Evolutionary conservation across 2,888 invertebrate genomes (phyloP), one percentile per base, ranked within the genome.

Genomic region (Ennomos erosarius): DNA sequence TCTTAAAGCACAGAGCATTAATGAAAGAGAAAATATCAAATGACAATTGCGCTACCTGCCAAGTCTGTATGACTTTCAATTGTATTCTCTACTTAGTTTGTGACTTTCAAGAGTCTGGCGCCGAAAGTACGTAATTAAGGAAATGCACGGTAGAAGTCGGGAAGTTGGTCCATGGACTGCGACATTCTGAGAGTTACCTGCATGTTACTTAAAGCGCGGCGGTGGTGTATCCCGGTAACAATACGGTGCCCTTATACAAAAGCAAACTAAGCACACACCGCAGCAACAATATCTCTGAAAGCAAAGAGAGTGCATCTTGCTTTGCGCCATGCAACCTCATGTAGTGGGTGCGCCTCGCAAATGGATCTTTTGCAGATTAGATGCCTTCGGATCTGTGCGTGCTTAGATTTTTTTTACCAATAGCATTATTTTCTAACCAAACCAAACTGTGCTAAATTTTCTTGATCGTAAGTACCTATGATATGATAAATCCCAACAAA

Each of bases 331-430:
- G 11, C 54, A 54, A 63, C 74, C 70, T 70, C 71, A 67, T 71
- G 73, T 71, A 68, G 69, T 68, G 62, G 62, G 59, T 68, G 67
- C 62, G 64, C 71, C 26, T 6, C 70, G 64, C 79, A 76, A 81
- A 79, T 76, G 78, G 76, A 78, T 53, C 75, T 80, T 82, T 82
- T 85, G 84, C 76, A 64, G 63, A 77, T 84, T 82, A 87, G 83
- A 82, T 73, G 62, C 61, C 46, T 60, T 50, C 50, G 16, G 26
- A 59, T n/a, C n/a, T n/a, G n/a, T n/a, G n/a, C n/a, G n/a, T n/a
- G n/a, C n/a, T n/a, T n/a, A n/a, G n/a, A n/a, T n/a, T n/a, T n/a
- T n/a, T n/a, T n/a, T n/a, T n/a, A n/a, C n/a, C n/a, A n/a, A n/a
- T n/a, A n/a, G n/a, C n/a, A n/a, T n/a, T n/a, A n/a, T 26, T 26